A percentile compares a stretch with the other conserved stretches of the same genome.
Conservation (phyloP, 2,888 invertebrate genomes). For the Oasisia sp. region DNA sequence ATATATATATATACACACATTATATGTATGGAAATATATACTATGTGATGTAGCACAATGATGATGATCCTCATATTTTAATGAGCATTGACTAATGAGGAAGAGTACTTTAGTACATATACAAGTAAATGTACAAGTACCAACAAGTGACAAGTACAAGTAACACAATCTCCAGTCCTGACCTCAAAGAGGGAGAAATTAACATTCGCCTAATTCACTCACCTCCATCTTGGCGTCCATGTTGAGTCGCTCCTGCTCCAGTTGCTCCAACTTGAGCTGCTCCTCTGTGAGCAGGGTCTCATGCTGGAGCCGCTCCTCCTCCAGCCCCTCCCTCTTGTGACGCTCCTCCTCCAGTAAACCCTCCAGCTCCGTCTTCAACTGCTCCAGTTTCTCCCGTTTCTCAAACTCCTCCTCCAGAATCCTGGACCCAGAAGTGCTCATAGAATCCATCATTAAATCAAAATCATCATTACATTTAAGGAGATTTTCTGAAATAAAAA, state of each 20-base stretch:
- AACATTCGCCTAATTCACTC: not conserved
- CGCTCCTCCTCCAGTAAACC: conserved; percentile 80
- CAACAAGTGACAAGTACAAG: no score
- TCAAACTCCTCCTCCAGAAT: conserved; percentile 69
- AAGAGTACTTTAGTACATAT: no score
- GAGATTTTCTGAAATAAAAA: no score
- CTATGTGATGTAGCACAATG: no score
- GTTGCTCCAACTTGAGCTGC: not conserved
- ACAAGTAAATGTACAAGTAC: no score
- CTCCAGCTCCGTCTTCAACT: conserved; percentile 79
- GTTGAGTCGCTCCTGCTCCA: not conserved
- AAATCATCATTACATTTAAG: no score
- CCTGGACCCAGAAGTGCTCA: conserved; percentile 19
- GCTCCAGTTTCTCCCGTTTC: conserved; percentile 78
- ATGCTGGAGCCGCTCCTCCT: not conserved
- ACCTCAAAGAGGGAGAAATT: no score
- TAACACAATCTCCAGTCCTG: no score
- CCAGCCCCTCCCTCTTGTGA: conserved; percentile 77
- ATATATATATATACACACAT: no score
- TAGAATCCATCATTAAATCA: not conserved
- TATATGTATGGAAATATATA: no score
- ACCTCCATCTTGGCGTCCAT: conserved; percentile 12
- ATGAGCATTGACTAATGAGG: no score
- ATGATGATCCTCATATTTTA: no score
- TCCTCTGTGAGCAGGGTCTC: not conserved